These are phyloP conservation scores for Fragum sueziense DNA, from an alignment of 2,888 invertebrate species.

Conservation along the genomic window DNA sequence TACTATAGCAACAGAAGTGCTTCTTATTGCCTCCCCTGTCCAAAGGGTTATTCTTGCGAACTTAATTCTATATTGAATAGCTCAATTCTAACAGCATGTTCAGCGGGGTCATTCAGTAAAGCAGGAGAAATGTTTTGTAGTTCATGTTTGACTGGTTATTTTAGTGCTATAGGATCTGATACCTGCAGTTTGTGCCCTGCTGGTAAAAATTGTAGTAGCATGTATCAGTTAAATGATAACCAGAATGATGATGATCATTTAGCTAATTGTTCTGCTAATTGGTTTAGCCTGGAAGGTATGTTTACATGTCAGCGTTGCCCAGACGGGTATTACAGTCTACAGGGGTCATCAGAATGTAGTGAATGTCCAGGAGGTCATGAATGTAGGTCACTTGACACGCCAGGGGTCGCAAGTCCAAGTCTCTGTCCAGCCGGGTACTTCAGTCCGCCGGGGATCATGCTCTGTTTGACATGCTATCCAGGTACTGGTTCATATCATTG, in stretches of 20 bases:
- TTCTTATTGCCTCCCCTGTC: conserved; percentile 23
- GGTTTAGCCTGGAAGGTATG: conserved; percentile 58
- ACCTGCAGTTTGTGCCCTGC: conserved; percentile 22
- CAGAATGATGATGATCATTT: neutral
- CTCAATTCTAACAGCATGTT: conserved; percentile 22
- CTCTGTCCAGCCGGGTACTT: conserved; percentile 57
- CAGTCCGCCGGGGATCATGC: conserved; percentile 37
- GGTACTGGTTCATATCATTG: conserved; percentile 10
- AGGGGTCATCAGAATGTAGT: conserved; percentile 31
- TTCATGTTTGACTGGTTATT: conserved; percentile 52
- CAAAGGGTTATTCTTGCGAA: conserved; percentile 27
- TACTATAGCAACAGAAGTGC: conserved; percentile 32
- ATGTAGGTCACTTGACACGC: conserved; percentile 36
- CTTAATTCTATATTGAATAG: neutral
- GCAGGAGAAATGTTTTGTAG: conserved; percentile 44
- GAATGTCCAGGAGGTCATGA: conserved; percentile 58
- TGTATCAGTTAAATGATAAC: neutral
- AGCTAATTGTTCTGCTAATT: conserved; percentile 54
- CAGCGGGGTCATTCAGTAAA: conserved; percentile 39
- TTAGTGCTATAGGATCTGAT: conserved; percentile 13
- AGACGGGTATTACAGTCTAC: conserved; percentile 56
- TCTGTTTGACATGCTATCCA: conserved; percentile 3
- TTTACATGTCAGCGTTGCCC: conserved; percentile 54
- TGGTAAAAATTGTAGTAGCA: conserved; percentile 47
- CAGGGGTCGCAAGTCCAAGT: neutral